Percentiles rank a stretch among this genome's conserved stretches.
phyloP scores from a whole-genome alignment of 30 jellyfish, hydroid and myxozoan genomes.

The Mastigias papua region DNA sequence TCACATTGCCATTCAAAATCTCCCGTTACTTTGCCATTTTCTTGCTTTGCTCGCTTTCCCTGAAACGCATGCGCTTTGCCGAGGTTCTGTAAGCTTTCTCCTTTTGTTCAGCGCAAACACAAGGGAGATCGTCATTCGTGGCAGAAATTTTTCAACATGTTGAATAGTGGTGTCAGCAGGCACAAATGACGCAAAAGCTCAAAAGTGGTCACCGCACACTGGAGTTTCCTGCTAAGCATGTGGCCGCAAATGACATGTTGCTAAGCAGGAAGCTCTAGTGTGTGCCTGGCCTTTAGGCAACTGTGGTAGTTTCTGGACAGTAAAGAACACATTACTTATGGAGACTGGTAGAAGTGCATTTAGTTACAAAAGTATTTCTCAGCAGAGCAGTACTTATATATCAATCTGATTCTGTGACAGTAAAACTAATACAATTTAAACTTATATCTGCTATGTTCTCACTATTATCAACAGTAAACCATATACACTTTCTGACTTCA shows the following conservation, averaged over 20 bases:
- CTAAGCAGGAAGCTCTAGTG: constrained; percentile 16
- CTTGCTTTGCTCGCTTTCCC: not conserved
- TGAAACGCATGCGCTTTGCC: constrained; percentile 16
- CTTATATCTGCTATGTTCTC: no score
- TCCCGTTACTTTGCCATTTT: not conserved
- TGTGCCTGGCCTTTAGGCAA: constrained; percentile 20
- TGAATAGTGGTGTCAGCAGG: not conserved
- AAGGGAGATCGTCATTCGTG: constrained; percentile 17
- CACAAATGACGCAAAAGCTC: constrained; percentile 23
- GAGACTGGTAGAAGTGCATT: no score
- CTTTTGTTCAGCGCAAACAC: constrained; percentile 26
- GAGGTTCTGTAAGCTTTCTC: constrained; percentile 4
- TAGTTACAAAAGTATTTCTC: no score
- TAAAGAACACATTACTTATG: no score
- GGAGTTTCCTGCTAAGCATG: constrained; percentile 9
- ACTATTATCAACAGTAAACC: no score
- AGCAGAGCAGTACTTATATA: no score
- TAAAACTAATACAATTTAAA: no score
- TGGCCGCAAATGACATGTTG: constrained; percentile 1
- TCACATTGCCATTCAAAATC: constrained; percentile 18
- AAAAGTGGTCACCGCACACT: constrained; percentile 4
- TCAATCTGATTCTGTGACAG: no score
- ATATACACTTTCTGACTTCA: no score
- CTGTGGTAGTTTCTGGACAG: no score
- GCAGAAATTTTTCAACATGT: constrained; percentile 26